Evolutionary conservation across 2,113 vertebrate genomes (phyloP), one percentile per base, ranked within the genome.

Genomic region (Brachypteracias leptosomus): DNA sequence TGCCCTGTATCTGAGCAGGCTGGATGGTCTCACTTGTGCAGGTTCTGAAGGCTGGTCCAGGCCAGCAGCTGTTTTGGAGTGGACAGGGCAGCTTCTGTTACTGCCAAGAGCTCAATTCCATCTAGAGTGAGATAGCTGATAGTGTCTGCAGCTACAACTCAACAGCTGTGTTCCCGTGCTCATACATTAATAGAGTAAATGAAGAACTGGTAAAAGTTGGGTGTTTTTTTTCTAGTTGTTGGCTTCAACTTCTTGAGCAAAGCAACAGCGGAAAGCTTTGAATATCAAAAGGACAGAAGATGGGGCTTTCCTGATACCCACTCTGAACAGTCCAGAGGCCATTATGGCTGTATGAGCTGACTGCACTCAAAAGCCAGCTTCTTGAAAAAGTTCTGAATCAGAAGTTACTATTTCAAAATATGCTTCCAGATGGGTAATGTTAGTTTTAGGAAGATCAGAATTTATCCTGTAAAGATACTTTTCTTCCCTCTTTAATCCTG

Each of bases 141-240:
- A 0, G 0, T 47, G 29, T 25, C 8, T 7, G 6, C 12, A 13
- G 36, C 40, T 52, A 12, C 44, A 63, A 3, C 25, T n/a, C 29
- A 12, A 3, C 28, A 47, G 52, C 40, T 46, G 46, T 26, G 42
- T 28, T 63, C 20, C n/a, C 24, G 33, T 31, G 65, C 46, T 87
- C 22, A 49, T 25, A 11, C 3, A 7, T 28, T 12, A 28, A n/a
- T 7, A 54, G 74, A 58, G 46, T 59, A 81, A 59, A n/a, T 11
- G 1, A 82, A 62, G 36, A 74, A 42, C 42, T n/a, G 22, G 13
- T 54, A 24, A 38, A 74, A 61, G 20, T 3, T 31, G 42, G 20
- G 22, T 5, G 0, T 6, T 54, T 0, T 5, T 54, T 38, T 5
- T 4, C 38, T 14, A 35, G 16, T 29, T 55, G 61, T 26, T 75